Base-by-base conservation (phyloP, 1,140 invertebrate species). In the Drosophila yakuba region DNA sequence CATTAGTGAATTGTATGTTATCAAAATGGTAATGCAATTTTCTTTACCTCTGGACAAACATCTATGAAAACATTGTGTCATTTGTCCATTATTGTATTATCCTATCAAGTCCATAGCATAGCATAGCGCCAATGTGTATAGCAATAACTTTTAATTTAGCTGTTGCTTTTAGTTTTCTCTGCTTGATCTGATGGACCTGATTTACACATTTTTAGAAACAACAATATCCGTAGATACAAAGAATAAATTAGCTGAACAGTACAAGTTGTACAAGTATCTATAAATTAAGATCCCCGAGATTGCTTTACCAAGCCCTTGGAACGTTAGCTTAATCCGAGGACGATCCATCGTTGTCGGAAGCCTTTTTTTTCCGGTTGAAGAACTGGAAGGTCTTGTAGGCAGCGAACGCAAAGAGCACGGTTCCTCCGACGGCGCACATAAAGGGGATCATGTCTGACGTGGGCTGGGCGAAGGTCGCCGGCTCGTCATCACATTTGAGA, bases 371-470 rank as follows among this genome's bases (percentile, higher is more conserved):
- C 5, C 76, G 63, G 0, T 74, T 82, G 15, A 85, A 85, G 43
- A 74, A 78, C 38, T 86, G 67, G 25, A 85, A 85, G 0, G 81
- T 85, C 48, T 85, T 85, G 20, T 78, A 86, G 10, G 82, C 81
- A 2, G 63, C 82, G 28, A 81, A 85, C 5, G 81, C 81, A 43
- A 85, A 85, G n/a, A 85, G 50, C 38, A 85, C 74, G 0, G 81
- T 86, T 11, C 81, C 81, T 1, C 81, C 81, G 39, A 85, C 74
- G 5, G 81, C 81, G 20, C 74, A 77, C 62, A 85, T 86, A 47
- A 85, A 86, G 0, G 81, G 81, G 14, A 78, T 14, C 81, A 85
- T 86, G 10, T 85, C 81, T 7, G 74, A 47, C 25, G 81, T 45
- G 20, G 82, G 59, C 48, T 78, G 73, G 36, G 20, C 54, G 11